Conservation (phyloP, 2,797 vertebrate genomes). For the Eremophila alpestris region DNA sequence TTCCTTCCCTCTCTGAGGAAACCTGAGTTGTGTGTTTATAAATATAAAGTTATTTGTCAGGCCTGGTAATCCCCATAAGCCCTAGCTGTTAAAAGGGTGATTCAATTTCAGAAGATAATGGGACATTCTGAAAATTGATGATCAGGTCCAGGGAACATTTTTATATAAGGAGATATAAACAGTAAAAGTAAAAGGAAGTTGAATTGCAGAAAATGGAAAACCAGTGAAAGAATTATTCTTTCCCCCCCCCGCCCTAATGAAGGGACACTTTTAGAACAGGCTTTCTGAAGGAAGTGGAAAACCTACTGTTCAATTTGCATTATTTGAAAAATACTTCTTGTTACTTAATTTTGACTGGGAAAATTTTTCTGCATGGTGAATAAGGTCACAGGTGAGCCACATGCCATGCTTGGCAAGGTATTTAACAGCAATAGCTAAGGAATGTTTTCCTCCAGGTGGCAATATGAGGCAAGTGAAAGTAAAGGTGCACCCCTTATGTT, state of each 20-base stretch:
- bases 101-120: neutral
- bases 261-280: neutral
- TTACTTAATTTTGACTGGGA: neutral
- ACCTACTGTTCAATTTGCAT: neutral
- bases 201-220: neutral
- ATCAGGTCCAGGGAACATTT: neutral
- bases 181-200: neutral
- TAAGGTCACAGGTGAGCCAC: neutral
- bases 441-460: neutral
- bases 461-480: neutral
- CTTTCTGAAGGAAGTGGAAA: neutral
- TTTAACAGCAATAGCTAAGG: neutral
- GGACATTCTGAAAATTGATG: neutral
- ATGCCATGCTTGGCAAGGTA: neutral
- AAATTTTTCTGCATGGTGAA: rapidly evolving
- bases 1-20: neutral
- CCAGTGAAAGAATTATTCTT: neutral
- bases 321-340: neutral
- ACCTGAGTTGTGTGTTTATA: neutral
- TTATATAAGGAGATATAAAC: neutral
- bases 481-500: neutral
- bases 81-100: neutral
- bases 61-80: neutral
- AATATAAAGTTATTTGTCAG: neutral
- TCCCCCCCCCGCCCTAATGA: neutral